phyloP scores from a whole-genome alignment of 2,113 vertebrate genomes.

The Phyllopteryx taeniolatus region DNA sequence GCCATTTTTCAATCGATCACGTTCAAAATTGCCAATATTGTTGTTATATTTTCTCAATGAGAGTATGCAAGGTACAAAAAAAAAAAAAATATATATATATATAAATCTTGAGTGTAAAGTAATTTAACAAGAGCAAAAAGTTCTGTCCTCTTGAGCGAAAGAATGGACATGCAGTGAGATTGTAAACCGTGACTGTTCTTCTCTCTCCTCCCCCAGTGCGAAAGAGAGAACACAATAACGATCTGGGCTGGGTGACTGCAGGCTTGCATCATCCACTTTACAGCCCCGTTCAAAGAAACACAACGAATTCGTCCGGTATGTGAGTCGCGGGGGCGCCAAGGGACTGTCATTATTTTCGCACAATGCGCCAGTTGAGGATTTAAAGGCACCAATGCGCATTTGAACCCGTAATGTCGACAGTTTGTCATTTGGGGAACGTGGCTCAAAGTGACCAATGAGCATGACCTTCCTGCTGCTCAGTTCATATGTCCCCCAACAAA shows the following conservation, averaged over 20 bases:
- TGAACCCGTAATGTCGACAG: neutral
- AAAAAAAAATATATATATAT: too few species aligned
- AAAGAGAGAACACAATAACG: slow-evolving; percentile 35
- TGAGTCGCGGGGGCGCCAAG: neutral
- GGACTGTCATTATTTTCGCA: neutral
- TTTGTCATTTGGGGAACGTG: neutral
- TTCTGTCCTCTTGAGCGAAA: neutral
- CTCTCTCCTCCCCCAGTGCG: slow-evolving; percentile 1
- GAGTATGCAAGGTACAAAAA: too few species aligned
- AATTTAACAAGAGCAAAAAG: neutral
- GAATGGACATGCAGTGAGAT: neutral
- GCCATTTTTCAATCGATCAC: too few species aligned
- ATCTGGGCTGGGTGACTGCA: slow-evolving; percentile 29
- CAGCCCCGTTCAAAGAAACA: slow-evolving; percentile 43
- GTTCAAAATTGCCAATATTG: too few species aligned
- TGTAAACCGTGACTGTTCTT: neutral
- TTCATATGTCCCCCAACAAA: neutral
- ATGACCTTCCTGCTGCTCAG: neutral
- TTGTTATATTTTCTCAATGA: too few species aligned
- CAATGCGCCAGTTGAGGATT: slow-evolving; percentile 3
- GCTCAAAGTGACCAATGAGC: neutral
- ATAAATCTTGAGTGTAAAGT: neutral
- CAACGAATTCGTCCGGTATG: slow-evolving; percentile 45
- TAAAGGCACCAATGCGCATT: slow-evolving; percentile 13
- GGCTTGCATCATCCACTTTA: slow-evolving; percentile 23